Evolutionary conservation across 2,888 invertebrate genomes (phyloP).

Genomic region (Heteromyza rotundicornis): DNA sequence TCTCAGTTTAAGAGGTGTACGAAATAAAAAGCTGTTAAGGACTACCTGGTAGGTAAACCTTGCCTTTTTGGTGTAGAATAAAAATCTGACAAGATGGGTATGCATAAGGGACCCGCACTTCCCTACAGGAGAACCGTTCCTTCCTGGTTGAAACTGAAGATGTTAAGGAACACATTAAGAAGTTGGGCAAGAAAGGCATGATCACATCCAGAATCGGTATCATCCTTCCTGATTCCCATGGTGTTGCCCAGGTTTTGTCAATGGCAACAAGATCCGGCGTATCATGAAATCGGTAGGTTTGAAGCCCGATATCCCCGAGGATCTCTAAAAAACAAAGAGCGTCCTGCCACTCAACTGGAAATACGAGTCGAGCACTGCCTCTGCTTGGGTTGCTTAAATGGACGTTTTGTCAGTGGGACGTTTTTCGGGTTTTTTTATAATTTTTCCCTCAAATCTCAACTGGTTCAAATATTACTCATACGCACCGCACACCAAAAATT

Average conservation of each 20-base stretch:
- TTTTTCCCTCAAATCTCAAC: background rate
- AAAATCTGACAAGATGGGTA: slow-evolving; percentile 84
- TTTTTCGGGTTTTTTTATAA: slow-evolving; percentile 21
- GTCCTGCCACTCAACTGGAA: slow-evolving; percentile 98
- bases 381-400: slow-evolving; percentile 94
- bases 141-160: slow-evolving; percentile 99
- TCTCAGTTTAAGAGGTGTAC: too few species aligned
- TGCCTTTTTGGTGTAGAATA: slow-evolving; percentile 61
- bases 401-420: slow-evolving; percentile 35
- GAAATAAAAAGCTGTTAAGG: too few species aligned
- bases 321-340: slow-evolving; percentile 95
- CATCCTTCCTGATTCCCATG: slow-evolving; percentile 97
- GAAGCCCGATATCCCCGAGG: slow-evolving; percentile 97
- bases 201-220: slow-evolving; percentile 99
- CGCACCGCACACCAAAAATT: too few species aligned
- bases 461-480: background rate
- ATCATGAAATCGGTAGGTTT: slow-evolving; percentile 98
- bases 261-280: slow-evolving; percentile 97
- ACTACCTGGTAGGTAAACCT: too few species aligned
- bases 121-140: slow-evolving; percentile 98
- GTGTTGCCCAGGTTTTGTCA: slow-evolving; percentile 99
- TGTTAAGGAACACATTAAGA: slow-evolving; percentile 97
- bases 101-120: slow-evolving; percentile 97
- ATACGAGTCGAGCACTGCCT: slow-evolving; percentile 98
- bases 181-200: slow-evolving; percentile 97